Evolutionary conservation across 2,888 invertebrate genomes (phyloP).

Genomic region (Drosophila greeni): DNA sequence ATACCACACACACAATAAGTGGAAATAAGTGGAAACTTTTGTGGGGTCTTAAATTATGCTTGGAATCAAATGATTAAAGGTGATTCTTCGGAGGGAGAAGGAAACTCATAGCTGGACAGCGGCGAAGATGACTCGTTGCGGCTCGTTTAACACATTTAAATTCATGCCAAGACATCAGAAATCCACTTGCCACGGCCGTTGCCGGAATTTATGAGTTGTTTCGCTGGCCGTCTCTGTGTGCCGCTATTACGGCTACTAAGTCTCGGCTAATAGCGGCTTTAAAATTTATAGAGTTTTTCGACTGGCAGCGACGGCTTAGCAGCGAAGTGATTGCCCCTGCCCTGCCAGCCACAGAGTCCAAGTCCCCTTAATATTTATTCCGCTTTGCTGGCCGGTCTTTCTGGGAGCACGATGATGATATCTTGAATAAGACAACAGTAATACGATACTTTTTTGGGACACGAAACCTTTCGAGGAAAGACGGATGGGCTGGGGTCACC

Average conservation of each 20-base stretch:
- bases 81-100: background rate
- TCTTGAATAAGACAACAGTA: conserved; percentile 14
- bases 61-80: conserved; percentile 16
- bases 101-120: background rate
- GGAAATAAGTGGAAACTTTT: conserved; percentile 28
- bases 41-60: conserved; percentile 13
- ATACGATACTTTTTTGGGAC: conserved; percentile 20
- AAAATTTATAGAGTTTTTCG: conserved; percentile 69
- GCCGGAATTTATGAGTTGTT: conserved; percentile 59
- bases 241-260: conserved; percentile 58
- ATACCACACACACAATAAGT: conserved; percentile 23
- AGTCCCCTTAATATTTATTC: conserved; percentile 50
- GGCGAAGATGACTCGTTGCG: background rate
- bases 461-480: background rate
- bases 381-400: conserved; percentile 5
- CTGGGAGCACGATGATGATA: conserved; percentile 9
- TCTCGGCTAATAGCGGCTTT: conserved; percentile 69
- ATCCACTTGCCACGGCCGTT: conserved; percentile 39
- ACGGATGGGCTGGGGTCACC: conserved; percentile 4
- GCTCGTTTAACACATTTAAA: conserved; percentile 69
- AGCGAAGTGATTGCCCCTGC: conserved; percentile 50
- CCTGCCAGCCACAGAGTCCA: conserved; percentile 4
- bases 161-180: conserved; percentile 56
- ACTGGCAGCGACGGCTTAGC: conserved; percentile 51
- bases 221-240: conserved; percentile 7